Conservation (phyloP, 1,140 invertebrate genomes). For the Formica exsecta region DNA sequence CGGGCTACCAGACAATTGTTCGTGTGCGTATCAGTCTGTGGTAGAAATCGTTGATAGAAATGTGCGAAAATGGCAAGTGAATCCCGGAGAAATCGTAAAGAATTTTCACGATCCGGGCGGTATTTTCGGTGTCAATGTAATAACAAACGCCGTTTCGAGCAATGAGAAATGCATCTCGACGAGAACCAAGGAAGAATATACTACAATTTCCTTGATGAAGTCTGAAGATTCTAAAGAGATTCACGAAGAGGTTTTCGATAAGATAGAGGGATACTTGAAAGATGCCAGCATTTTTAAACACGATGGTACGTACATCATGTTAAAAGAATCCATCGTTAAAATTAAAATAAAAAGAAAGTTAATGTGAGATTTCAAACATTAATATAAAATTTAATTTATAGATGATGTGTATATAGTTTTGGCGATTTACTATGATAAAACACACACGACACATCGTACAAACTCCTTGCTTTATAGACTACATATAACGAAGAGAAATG, state of each 20-base stretch:
- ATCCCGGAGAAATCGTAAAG: constrained; percentile 48
- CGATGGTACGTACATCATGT: constrained; percentile 62
- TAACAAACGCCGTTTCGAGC: constrained; percentile 67
- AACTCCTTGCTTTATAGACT: constrained; percentile 76
- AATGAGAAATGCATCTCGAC: constrained; percentile 58
- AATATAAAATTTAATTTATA: constrained; percentile 51
- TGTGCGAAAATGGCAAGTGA: constrained; percentile 38
- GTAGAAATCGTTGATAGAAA: constrained; percentile 58
- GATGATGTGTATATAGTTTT: constrained; percentile 72
- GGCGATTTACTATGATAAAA: constrained; percentile 76
- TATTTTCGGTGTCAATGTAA: constrained; percentile 66
- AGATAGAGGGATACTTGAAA: constrained; percentile 71
- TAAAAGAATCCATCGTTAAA: not conserved
- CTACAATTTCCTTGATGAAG: constrained; percentile 68
- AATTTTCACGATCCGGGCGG: constrained; percentile 70
- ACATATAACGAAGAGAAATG: constrained; percentile 51
- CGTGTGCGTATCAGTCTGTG: constrained; percentile 74
- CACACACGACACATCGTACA: constrained; percentile 58
- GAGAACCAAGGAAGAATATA: constrained; percentile 54
- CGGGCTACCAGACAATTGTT: constrained; percentile 73
- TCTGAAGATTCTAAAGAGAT: not conserved
- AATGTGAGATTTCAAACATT: not conserved
- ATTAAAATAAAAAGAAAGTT: not conserved
- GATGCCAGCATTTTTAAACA: constrained; percentile 71
- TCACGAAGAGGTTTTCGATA: not conserved